A percentile compares a stretch with the other conserved stretches of the same genome.
phyloP scores from a whole-genome alignment of 2,797 vertebrate genomes.

The Sebastes reedi region DNA sequence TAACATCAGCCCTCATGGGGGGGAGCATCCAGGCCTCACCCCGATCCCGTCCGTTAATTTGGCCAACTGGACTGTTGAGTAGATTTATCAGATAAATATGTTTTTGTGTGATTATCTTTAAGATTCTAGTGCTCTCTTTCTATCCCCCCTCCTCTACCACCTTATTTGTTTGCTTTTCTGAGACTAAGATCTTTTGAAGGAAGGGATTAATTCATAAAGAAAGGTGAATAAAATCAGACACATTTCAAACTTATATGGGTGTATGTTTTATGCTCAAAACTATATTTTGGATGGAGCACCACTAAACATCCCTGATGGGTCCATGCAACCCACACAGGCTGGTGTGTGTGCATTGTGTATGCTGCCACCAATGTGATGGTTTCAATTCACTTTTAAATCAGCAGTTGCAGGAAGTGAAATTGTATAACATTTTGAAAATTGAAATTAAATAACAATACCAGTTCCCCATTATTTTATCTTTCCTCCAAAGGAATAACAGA shows the following conservation, averaged over 20 bases:
- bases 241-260: not conserved
- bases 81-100: not conserved
- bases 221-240: not conserved
- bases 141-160: not conserved
- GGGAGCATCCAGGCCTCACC: slow-evolving; percentile 6
- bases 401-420: not conserved
- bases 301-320: slow-evolving; percentile 23
- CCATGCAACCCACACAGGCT: slow-evolving; percentile 12
- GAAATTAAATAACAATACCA: not conserved
- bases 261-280: not conserved
- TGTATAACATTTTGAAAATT: not conserved
- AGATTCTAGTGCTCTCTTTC: not conserved
- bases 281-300: not conserved
- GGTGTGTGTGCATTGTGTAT: not conserved
- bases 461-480: not conserved
- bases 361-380: not conserved
- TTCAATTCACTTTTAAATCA: not conserved
- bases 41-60: slow-evolving; percentile 19
- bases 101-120: slow-evolving; percentile 12
- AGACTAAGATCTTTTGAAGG: not conserved
- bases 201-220: slow-evolving; percentile 2
- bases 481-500: slow-evolving; percentile 5
- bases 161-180: slow-evolving; percentile 2
- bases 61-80: not conserved
- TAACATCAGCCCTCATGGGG: slow-evolving; percentile 28